A percentile compares a stretch with the other conserved stretches of the same genome.
Conservation (phyloP, 2,797 vertebrate genomes). For the Dryobates pubescens region DNA sequence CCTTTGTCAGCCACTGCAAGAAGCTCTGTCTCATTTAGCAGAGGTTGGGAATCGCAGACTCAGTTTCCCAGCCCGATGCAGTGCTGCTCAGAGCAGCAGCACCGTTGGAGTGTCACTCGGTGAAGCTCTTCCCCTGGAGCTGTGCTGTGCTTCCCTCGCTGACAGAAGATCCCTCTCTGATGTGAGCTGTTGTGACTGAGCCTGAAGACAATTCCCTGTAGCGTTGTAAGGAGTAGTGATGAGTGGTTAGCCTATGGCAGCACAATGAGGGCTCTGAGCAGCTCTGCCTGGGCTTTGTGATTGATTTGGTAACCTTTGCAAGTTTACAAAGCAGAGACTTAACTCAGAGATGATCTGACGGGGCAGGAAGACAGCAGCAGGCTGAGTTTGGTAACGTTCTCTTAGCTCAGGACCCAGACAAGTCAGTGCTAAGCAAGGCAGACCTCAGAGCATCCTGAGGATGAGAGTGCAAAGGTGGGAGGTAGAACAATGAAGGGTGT, state of each 20-base stretch:
- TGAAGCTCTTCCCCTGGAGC: neutral
- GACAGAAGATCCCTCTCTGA: neutral
- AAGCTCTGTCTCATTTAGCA: neutral
- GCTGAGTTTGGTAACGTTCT: neutral
- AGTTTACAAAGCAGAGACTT: neutral
- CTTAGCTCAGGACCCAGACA: too few species aligned
- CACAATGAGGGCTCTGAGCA: neutral
- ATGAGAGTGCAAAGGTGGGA: too few species aligned
- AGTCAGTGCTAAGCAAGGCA: too few species aligned
- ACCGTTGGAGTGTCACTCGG: neutral
- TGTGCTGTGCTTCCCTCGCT: neutral
- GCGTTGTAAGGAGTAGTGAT: neutral
- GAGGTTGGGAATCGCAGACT: neutral
- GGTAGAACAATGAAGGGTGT: too few species aligned
- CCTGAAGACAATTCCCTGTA: neutral
- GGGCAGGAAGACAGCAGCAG: neutral
- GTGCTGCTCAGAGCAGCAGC: neutral
- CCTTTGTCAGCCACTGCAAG: rapidly evolving
- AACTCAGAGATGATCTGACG: neutral
- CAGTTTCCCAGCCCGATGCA: neutral
- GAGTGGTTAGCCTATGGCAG: neutral
- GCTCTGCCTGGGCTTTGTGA: neutral
- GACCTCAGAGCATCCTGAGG: too few species aligned
- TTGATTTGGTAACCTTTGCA: neutral
- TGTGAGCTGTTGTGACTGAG: neutral